Conservation (phyloP, 30 jellyfish, hydroid and myxozoan genomes). For the Aurelia aurita region DNA sequence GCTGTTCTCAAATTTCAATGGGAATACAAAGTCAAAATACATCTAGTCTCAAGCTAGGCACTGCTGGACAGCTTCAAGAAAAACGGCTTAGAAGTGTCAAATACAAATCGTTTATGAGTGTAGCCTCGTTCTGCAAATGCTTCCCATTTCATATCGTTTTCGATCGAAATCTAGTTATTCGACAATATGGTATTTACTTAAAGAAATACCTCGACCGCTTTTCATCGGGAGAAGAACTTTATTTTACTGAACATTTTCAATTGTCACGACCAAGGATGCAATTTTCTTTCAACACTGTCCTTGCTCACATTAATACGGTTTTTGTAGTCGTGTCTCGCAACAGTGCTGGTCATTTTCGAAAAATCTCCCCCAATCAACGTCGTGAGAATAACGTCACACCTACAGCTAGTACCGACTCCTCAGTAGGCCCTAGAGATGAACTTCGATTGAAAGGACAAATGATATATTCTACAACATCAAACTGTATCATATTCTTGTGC, state of each 20-base stretch:
- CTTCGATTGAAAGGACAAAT: conserved; percentile 90
- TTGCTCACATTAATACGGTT: conserved; percentile 85
- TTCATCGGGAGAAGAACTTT: conserved; percentile 25
- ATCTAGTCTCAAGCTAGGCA: conserved; percentile 60
- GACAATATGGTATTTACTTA: conserved; percentile 69
- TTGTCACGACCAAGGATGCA: conserved; percentile 80
- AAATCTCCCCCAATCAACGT: conserved; percentile 50
- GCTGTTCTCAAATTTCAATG: conserved; percentile 24
- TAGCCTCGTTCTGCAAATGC: conserved; percentile 71
- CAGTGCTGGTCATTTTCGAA: conserved; percentile 67
- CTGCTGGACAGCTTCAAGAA: conserved; percentile 51
- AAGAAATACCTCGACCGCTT: conserved; percentile 51
- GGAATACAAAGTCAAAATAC: conserved; percentile 21
- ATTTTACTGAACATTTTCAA: conserved; percentile 66
- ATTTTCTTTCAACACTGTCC: conserved; percentile 66
- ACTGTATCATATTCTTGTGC: conserved; percentile 77
- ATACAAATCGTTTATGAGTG: conserved; percentile 58
- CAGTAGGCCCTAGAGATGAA: conserved; percentile 42
- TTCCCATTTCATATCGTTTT: conserved; percentile 89
- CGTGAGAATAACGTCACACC: conserved; percentile 17
- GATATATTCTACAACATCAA: conserved; percentile 65
- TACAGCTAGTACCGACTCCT: background rate
- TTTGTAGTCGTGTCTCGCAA: conserved; percentile 78
- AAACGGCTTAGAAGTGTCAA: conserved; percentile 45
- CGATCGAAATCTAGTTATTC: conserved; percentile 64